Conservation (phyloP, 35 echinoderm and acorn worm genomes). For the Apostichopus japonicus region DNA sequence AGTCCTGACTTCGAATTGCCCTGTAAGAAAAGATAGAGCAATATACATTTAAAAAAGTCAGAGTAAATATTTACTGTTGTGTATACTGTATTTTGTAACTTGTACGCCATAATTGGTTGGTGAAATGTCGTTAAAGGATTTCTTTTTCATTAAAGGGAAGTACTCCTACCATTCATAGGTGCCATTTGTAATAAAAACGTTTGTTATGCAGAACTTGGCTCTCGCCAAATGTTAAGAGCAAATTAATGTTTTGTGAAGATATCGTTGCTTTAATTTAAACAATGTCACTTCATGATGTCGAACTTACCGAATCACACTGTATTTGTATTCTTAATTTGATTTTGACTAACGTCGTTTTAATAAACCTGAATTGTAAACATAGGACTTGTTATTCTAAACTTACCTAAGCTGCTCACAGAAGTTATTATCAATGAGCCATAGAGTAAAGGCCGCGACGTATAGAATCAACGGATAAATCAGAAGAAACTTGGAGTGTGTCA, state of each 20-base stretch:
- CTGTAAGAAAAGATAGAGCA: not conserved
- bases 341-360: not conserved
- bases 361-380: not conserved
- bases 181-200: not conserved
- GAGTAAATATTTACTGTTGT: not conserved
- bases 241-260: not conserved
- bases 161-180: not conserved
- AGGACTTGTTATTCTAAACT: not conserved
- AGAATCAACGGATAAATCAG: conserved; percentile 13
- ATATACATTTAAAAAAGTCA: not conserved
- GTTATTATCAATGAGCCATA: conserved; percentile 57
- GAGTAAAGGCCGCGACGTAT: conserved; percentile 21
- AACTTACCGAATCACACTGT: not conserved
- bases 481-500: conserved; percentile 42
- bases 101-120: not conserved
- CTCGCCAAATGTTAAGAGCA: not conserved
- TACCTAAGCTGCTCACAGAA: conserved; percentile 47
- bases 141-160: not conserved
- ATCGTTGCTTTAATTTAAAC: not conserved
- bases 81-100: too few relatives aligned
- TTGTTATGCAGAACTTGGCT: not conserved
- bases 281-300: not conserved
- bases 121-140: not conserved
- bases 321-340: not conserved
- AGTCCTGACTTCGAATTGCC: conserved; percentile 39